A percentile compares a stretch with the other conserved stretches of the same genome.
Evolutionary conservation across 2,113 vertebrate genomes (phyloP).

Genomic region (Tringa solitaria): DNA sequence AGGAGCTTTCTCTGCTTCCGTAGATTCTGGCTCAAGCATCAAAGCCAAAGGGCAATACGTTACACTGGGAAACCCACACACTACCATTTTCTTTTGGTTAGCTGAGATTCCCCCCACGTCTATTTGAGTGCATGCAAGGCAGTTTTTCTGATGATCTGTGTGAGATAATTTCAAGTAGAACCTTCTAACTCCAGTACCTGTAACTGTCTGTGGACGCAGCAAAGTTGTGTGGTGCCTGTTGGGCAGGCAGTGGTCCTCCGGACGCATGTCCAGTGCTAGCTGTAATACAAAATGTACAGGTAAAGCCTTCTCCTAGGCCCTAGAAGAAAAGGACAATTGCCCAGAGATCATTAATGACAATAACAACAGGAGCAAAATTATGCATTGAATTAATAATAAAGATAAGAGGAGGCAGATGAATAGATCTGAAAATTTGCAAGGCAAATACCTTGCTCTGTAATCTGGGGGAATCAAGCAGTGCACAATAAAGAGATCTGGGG

Average conservation of each 20-base stretch:
- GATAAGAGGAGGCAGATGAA: not conserved
- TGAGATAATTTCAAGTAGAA: not conserved
- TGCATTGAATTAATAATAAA: not conserved
- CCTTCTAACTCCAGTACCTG: not conserved
- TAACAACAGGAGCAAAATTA: not conserved
- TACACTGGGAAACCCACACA: accelerated
- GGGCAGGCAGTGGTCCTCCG: no score
- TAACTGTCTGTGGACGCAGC: accelerated
- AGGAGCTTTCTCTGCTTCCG: not conserved
- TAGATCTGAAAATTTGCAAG: not conserved
- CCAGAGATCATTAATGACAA: not conserved
- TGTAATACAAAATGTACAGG: not conserved
- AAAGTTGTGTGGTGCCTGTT: not conserved
- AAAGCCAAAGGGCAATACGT: not conserved
- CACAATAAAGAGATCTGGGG: not conserved
- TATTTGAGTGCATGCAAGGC: not conserved
- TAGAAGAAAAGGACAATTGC: not conserved
- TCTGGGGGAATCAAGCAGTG: not conserved
- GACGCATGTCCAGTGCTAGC: not conserved
- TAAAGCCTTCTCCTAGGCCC: not conserved
- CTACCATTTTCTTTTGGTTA: not conserved
- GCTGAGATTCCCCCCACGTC: not conserved
- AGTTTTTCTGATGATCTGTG: not conserved
- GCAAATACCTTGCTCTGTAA: not conserved
- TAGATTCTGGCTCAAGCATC: not conserved